Base-by-base conservation (phyloP, 2,888 invertebrate species). In the Tenthredo amoena region DNA sequence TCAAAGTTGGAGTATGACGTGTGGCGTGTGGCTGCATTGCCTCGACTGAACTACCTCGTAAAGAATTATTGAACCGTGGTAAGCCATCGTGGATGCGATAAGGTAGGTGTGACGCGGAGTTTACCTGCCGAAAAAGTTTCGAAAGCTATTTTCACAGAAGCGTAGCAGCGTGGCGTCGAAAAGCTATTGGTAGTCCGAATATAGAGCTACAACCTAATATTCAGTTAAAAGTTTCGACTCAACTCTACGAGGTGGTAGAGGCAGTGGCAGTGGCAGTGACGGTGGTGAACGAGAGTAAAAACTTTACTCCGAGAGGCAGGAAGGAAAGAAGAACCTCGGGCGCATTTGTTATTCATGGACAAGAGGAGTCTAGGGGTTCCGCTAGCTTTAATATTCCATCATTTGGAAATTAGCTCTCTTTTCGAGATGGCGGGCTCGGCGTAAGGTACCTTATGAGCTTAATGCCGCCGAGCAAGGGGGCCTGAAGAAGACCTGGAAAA, bases 151-250 rank as follows among this genome's bases (percentile, higher is more conserved):
- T 81, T 58, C 81, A 15, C 79, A 34, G 58, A 21, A 85, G 88
- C 88, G 90, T 86, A 85, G 89, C 18, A n/a, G 68, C 21, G 9
- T 15, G n/a, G 21, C n/a, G n/a, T 26, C n/a, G 21, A 50, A 34
- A 37, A 15, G 79, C 58, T 55, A 79, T 79, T 79, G 81, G 81
- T 81, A 62, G 62, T 81, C 58, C 81, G 81, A 81, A 81, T 62
- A 58, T 40, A 58, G 58, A 58, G 58, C 81, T 62, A 37, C 40
- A 40, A 81, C 81, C 81, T 62, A 62, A 91, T 92, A 92, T 92
- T 92, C 91, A 92, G 92, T 92, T 92, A 92, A 92, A 92, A 92
- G 91, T 92, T 92, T 92, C 89, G 88, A 84, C 89, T 89, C 82
- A 77, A 79, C 85, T 58, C 76, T 71, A 40, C 58, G 84, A 88